Percentiles rank a stretch among this genome's conserved stretches.
Conservation (phyloP, 2,113 vertebrate species). For the Leptobrachium leishanense region DNA sequence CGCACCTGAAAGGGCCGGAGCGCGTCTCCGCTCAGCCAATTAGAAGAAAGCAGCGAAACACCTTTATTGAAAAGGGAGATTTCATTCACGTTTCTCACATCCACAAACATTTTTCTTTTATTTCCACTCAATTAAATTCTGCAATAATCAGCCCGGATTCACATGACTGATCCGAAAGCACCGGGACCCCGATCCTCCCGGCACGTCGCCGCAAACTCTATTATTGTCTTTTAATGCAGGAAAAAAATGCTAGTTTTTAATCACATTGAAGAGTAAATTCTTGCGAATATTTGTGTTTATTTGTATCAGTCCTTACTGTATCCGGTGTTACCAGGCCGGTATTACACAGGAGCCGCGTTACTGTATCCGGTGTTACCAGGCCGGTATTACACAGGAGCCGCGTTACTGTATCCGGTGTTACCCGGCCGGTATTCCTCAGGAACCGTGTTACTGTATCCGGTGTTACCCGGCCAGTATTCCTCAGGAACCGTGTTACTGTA, state of each 20-base stretch:
- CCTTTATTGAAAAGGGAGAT: conserved; percentile 59
- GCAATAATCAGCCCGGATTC: conserved; percentile 69
- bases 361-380: too few species aligned
- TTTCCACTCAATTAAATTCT: conserved; percentile 76
- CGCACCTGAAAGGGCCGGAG: conserved; percentile 67
- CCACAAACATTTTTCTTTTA: conserved; percentile 69
- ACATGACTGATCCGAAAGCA: conserved; percentile 73
- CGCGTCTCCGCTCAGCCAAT: conserved; percentile 74
- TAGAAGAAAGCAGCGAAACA: conserved; percentile 70
- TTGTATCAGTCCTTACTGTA: too few species aligned
- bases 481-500: too few species aligned
- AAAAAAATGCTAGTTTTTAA: conserved; percentile 6
- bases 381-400: too few species aligned
- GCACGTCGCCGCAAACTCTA: conserved; percentile 56
- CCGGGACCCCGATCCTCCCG: conserved; percentile 63
- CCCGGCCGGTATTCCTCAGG: too few species aligned
- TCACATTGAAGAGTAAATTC: too few species aligned
- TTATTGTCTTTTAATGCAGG: conserved; percentile 1
- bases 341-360: too few species aligned
- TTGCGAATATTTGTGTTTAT: too few species aligned
- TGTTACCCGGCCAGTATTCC: too few species aligned
- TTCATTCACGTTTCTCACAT: conserved; percentile 63
- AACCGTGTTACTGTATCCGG: too few species aligned
- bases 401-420: too few species aligned
- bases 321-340: too few species aligned